Evolutionary conservation across 2,888 invertebrate species (phyloP), one percentile per base, ranked within the genome.

Genomic region (Parochlus steinenii): DNA sequence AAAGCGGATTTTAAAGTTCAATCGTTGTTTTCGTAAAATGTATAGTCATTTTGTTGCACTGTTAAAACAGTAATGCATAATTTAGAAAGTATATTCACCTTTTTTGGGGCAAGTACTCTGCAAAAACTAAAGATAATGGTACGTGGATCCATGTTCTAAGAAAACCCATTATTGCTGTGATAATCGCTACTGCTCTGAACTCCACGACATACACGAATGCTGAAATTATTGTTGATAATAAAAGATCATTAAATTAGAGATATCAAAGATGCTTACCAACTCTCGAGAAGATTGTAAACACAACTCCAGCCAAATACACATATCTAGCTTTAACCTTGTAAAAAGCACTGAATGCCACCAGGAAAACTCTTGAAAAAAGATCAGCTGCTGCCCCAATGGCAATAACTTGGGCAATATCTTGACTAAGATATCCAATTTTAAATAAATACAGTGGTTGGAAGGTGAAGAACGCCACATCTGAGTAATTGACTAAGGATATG

Each of bases 101-200:
- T 31, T 78, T 70, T 2, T 72, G 67, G 1, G 68, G 64, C 33
- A 74, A 68, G 38, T 70, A 65, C 40, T 74, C 78, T 20, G 77
- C 68, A 32, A 81, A 69, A 3, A 78, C 66, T 8, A 80, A 58
- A n/a, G 77, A 71, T 43, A 78, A 54, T 4, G 77, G 64, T 5
- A 78, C 77, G 44, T 75, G 71, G 4, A 81, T 64, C 48, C 75
- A 73, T 39, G 76, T 74, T 37, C 80, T 63, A 29, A 78, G 63
- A 39, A 75, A 61, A 1, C 81, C 80, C 24, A 79, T 67, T 25
- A 67, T 49, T 1, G 64, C 71, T 0, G 72, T 70, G 43, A 69
- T 64, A 11, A 59, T 48, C 26, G 72, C 61, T 46, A 73, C 69
- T 44, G 69, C 71, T 45, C 54, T 47, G 40, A 66, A 62, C 6